phyloP scores from a whole-genome alignment of 2,113 vertebrate species.

The Tenebrosternarchus preto region DNA sequence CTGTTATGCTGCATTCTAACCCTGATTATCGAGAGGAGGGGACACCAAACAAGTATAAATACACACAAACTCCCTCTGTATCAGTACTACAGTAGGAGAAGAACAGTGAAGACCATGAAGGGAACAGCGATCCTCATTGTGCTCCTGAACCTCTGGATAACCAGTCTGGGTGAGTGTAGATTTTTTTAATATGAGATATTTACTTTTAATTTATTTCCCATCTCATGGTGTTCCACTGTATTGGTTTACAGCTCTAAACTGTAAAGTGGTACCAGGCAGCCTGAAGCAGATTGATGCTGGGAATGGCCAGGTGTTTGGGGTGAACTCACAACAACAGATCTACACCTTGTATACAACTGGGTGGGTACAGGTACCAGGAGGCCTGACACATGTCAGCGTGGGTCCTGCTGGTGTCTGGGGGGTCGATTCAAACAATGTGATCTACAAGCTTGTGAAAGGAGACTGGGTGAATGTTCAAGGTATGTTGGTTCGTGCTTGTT shows the following conservation, averaged over 20 bases:
- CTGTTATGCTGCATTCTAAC: no score
- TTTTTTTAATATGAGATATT: background rate
- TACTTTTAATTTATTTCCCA: background rate
- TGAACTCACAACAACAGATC: background rate
- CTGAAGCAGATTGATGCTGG: slow-evolving; percentile 21
- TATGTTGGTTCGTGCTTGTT: background rate
- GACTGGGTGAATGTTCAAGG: slow-evolving; percentile 22
- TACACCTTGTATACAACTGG: background rate
- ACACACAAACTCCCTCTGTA: no score
- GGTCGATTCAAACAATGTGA: background rate
- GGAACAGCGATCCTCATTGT: background rate
- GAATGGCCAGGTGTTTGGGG: slow-evolving; percentile 21
- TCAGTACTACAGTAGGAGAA: no score
- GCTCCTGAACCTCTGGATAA: background rate
- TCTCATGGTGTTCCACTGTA: background rate
- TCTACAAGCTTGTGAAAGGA: slow-evolving; percentile 35
- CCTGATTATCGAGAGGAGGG: no score
- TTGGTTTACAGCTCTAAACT: slow-evolving; percentile 4
- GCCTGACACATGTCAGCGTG: slow-evolving; percentile 40
- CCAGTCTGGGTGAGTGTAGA: background rate
- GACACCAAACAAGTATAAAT: no score
- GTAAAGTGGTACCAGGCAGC: slow-evolving; percentile 6
- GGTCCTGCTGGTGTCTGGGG: slow-evolving; percentile 7
- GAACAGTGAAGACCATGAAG: background rate
- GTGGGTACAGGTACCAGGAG: background rate